Conservation (phyloP, 2,797 vertebrate genomes). For the Tachyglossus aculeatus region DNA sequence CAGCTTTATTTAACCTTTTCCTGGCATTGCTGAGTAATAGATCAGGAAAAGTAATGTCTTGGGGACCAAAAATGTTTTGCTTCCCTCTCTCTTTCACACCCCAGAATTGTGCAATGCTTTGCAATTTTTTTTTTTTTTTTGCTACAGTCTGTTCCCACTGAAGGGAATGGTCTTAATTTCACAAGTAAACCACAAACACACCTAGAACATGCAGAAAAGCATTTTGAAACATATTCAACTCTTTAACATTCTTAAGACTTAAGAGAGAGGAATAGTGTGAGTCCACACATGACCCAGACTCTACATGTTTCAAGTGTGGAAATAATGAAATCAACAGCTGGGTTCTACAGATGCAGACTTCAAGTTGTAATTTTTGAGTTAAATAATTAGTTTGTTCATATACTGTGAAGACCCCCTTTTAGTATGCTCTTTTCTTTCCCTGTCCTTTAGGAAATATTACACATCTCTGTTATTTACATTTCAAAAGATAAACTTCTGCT, state of each 20-base stretch:
- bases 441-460: too few species aligned
- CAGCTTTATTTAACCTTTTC: constrained; percentile 13
- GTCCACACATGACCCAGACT: constrained; percentile 2
- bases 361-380: too few species aligned
- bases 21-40: constrained; percentile 26
- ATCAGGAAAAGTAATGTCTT: constrained; percentile 26
- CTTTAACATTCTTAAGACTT: constrained; percentile 26
- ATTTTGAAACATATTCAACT: not conserved
- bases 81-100: constrained; percentile 49
- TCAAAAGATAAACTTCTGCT: too few species aligned
- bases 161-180: constrained; percentile 38
- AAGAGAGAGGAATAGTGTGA: not conserved
- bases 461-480: too few species aligned
- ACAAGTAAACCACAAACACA: constrained; percentile 55
- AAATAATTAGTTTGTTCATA: too few species aligned
- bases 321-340: not conserved
- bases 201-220: constrained; percentile 2
- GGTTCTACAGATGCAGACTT: not conserved
- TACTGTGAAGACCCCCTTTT: too few species aligned
- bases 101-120: constrained; percentile 53
- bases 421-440: too few species aligned
- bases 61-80: constrained; percentile 28
- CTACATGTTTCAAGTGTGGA: not conserved
- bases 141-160: constrained; percentile 51
- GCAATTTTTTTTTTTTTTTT: constrained; percentile 41